Base-by-base conservation (phyloP, 2,797 vertebrate species). In the Hoplostethus mediterraneus region DNA sequence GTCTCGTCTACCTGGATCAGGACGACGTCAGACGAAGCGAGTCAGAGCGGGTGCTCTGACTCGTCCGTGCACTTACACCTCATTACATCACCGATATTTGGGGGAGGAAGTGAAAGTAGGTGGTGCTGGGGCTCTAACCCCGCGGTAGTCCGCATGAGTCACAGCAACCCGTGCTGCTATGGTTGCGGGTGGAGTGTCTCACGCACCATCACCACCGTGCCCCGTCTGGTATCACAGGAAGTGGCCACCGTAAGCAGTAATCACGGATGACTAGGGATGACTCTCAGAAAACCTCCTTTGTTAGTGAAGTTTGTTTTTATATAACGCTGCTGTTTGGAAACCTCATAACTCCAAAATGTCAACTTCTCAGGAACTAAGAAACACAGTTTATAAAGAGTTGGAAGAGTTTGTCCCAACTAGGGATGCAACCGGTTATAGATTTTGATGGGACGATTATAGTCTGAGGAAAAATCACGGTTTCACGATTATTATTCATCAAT, bases 11-110 rank as follows among this genome's bases (percentile, higher is more conserved):
- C 49, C 6, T 38, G 56, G 62, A 51, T 70, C 0, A 8, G 65
- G 28, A 63, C 63, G 21, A 30, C 38, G 28, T 58, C 62, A 74
- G 49, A 79, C 58, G 51, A 74, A 67, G 73, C n/a, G n/a, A n/a
- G n/a, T n/a, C n/a, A n/a, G n/a, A n/a, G n/a, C n/a, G n/a, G n/a
- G n/a, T n/a, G n/a, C n/a, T n/a, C 79, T 59, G 67, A 85, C 89
- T 63, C 88, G 90, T 85, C 76, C 47, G 4, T 80, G 67, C 90
- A 73, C 73, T 87, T 85, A 75, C 85, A 73, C 67, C 38, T 25
- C 51, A 83, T 92, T 84, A 87, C 89, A 86, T 93, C 91, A 91
- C 80, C 67, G 68, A 67, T 83, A 75, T 90, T 82, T 81, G 25
- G 61, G 49, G 76, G 58, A 75, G 80, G 79, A 79, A 80, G 81